Conservation (phyloP, 1,140 invertebrate genomes). For the Phymastichus coffea region DNA sequence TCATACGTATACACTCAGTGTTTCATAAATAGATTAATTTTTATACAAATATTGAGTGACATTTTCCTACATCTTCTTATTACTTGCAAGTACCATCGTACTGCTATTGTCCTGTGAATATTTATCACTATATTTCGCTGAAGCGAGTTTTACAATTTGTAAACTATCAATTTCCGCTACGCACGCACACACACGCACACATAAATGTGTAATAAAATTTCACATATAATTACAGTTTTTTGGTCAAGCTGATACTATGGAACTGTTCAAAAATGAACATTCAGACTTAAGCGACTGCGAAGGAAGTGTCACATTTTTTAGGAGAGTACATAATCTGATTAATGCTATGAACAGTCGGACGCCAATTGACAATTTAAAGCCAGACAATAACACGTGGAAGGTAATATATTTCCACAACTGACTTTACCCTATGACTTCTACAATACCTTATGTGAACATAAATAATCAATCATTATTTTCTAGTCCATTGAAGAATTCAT, state of each 20-base stretch:
- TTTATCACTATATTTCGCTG: background rate
- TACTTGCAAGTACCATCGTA: background rate
- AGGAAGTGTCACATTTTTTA: background rate
- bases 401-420: background rate
- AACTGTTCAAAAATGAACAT: background rate
- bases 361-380: background rate
- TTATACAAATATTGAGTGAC: too few species aligned
- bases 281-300: background rate
- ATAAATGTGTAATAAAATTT: background rate
- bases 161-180: too few species aligned
- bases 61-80: background rate
- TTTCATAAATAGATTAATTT: too few species aligned
- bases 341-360: background rate
- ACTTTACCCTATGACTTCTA: too few species aligned
- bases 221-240: background rate
- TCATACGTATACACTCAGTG: too few species aligned
- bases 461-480: background rate
- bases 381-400: background rate
- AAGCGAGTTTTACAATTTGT: constrained; percentile 8
- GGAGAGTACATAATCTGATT: background rate
- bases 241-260: background rate
- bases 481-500: background rate
- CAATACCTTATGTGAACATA: too few species aligned
- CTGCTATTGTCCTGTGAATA: background rate
- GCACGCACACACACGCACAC: too few species aligned